Evolutionary conservation across 2,113 vertebrate genomes (phyloP), one percentile per base, ranked within the genome.

Genomic region (Aspiorhynchus laticeps): DNA sequence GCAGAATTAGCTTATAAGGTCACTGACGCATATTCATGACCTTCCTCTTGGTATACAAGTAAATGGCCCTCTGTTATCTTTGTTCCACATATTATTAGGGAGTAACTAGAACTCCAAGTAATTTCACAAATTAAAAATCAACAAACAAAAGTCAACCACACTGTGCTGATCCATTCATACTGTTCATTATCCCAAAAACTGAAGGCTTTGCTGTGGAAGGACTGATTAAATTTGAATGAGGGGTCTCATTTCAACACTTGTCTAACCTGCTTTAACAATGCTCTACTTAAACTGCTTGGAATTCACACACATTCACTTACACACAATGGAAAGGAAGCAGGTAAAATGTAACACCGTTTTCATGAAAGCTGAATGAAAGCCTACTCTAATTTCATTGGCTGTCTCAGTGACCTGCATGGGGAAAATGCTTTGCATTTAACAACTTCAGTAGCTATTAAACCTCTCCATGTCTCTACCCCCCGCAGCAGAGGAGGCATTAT

Each of bases 211-310:
- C 11, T 19, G 15, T 21, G 38, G 15, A 81, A 6, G 14, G 31
- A 53, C 26, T 36, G 65, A 71, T 83, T 53, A n/a, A 83, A 71
- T 83, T 19, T 71, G 46, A 71, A 36, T 33, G 21, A 36, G 63
- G 43, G 53, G 43, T 83, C 21, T 71, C 6, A 83, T 83, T 83
- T 83, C 63, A 83, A 71, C 65, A 51, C 81, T 53, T 71, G 81
- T 24, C 26, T 53, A 71, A 83, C 81, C 65, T 51, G 65, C 65
- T 83, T 51, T 31, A 71, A 31, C 61, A 67, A 51, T 36, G 24
- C 28, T 82, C 81, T 3, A 24, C 41, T 48, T 31, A 71, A 83
- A 1, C 63, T 71, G 46, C 12, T 43, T 15, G 65, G 81, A 83
- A 83, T 83, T n/a, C 28, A 71, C 28, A 48, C 65, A 9, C 63